A percentile compares a stretch with the other conserved stretches of the same genome.
Evolutionary conservation across 1,140 invertebrate species (phyloP).

Genomic region (Prorops nasuta): DNA sequence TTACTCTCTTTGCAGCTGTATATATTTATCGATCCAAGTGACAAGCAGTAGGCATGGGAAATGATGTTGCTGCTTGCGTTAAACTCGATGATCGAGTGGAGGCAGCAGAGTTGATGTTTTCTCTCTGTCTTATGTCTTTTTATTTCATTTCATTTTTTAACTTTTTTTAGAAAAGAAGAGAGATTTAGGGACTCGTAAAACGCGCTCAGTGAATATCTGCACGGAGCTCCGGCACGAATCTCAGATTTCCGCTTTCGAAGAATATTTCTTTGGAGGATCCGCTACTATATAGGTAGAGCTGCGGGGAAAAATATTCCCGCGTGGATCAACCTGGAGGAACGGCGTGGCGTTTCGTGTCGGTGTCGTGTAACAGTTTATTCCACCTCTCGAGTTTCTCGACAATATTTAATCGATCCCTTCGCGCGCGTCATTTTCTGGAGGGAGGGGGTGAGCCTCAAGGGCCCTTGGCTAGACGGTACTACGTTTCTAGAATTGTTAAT

Average conservation of each 20-base stretch:
- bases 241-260: constrained; percentile 42
- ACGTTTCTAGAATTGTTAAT: no score
- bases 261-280: constrained; percentile 26
- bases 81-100: no score
- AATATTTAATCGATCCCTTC: constrained; percentile 44
- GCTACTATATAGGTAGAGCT: constrained; percentile 19
- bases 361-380: constrained; percentile 49
- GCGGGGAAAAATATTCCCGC: constrained; percentile 1
- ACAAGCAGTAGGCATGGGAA: no score
- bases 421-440: constrained; percentile 24
- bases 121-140: no score
- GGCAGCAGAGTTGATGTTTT: no score
- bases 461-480: no score
- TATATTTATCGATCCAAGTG: no score
- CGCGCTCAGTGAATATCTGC: constrained; percentile 15
- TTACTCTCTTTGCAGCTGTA: no score
- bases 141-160: no score
- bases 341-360: constrained; percentile 15
- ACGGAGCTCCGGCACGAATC: constrained; percentile 27
- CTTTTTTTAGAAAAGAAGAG: constrained; percentile 2
- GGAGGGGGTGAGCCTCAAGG: no score
- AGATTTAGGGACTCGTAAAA: constrained; percentile 24
- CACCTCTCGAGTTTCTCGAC: constrained; percentile 40
- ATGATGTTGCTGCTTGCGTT: no score
- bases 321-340: constrained; percentile 7